Conservation (phyloP, 2,797 vertebrate species). For the Anableps anableps region DNA sequence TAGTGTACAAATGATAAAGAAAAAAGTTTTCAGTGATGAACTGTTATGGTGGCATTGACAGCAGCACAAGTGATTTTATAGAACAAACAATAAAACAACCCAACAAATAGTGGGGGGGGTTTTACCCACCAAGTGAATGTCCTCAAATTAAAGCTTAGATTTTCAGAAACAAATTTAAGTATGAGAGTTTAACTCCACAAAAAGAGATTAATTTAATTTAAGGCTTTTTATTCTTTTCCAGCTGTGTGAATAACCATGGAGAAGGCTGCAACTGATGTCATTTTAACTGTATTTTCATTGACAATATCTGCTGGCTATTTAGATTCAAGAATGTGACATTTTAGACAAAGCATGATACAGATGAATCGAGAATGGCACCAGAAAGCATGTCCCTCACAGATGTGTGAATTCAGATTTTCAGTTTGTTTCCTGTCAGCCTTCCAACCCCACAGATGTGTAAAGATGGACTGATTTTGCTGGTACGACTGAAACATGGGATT, state of each 20-base stretch:
- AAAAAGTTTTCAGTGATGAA: not conserved
- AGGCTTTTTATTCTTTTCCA: too few species aligned
- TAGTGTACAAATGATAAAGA: not conserved
- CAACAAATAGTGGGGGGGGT: not conserved
- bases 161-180: too few species aligned
- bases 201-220: too few species aligned
- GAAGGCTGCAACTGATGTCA: not conserved
- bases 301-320: not conserved
- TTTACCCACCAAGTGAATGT: not conserved
- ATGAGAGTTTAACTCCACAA: too few species aligned
- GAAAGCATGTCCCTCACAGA: not conserved
- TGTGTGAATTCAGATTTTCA: conserved; percentile 15
- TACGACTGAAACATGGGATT: conserved; percentile 26
- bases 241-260: not conserved
- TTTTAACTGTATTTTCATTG: not conserved
- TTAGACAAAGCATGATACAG: not conserved
- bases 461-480: conserved; percentile 23
- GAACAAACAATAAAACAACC: not conserved
- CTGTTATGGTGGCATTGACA: not conserved
- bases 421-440: not conserved
- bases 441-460: conserved; percentile 3
- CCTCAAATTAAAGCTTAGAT: too few species aligned
- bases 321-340: not conserved
- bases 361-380: not conserved
- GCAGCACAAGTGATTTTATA: not conserved